Evolutionary conservation across 2,113 vertebrate genomes (phyloP), one percentile per base, ranked within the genome.

Genomic region (Otis tarda): DNA sequence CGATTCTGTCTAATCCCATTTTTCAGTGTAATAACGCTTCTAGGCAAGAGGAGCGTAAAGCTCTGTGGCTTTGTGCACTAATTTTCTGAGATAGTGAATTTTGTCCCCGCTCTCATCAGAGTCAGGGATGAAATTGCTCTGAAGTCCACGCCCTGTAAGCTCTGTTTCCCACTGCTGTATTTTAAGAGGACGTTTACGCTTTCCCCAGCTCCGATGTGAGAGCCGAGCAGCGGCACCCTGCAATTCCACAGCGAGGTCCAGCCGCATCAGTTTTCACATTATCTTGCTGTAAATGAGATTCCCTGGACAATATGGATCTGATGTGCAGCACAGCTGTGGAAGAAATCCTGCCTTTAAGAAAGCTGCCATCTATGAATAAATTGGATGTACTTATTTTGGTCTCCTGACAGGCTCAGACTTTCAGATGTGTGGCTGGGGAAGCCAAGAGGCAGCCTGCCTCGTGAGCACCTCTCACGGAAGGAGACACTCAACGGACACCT

Each of bases 341-440:
- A 93, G 74, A 81, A 95, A 83, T 55, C 83, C 95, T 89, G 85
- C 85, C 90, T 96, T 73, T 79, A 80, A 79, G 80, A 59, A 71
- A 88, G 82, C 78, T 78, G 35, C 89, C 17, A 6, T 24, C 86
- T 77, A 39, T 83, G 86, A 93, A 91, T 96, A 96, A 96, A 94
- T 64, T 49, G 41, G 86, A 60, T 74, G 69, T 43, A 56, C 80
- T 80, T 45, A 70, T 69, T 55, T 70, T 77, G 77, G 57, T 18
- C 61, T 94, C 65, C 79, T 74, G 74, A 55, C 59, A 83, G 65
- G 47, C 70, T 91, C 61, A 35, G 18, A 80, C 35, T 37, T 56
- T 14, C 33, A 27, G 11, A 3, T 28, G 31, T 27, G 43, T 43
- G 61, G 15, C 22, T 79, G 43, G 30, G 45, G 27, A 74, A 77